Evolutionary conservation across 2,113 vertebrate species (phyloP).

Genomic region (Callospermophilus lateralis): DNA sequence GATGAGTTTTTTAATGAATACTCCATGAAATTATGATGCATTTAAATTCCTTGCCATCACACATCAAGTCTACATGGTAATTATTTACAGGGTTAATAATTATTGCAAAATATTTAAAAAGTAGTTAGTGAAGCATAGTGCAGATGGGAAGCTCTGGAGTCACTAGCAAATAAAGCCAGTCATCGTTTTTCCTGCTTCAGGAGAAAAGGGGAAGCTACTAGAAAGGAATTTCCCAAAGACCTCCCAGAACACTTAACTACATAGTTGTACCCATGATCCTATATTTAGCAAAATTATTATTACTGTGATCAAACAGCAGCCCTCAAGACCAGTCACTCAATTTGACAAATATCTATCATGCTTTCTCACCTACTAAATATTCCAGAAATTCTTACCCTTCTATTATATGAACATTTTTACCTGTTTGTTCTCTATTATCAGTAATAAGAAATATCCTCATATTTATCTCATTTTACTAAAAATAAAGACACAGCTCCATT

Average conservation of each 20-base stretch:
- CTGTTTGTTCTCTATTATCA: background rate
- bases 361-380: background rate
- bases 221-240: background rate
- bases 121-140: background rate
- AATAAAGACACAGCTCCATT: background rate
- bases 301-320: background rate
- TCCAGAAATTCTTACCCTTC: background rate
- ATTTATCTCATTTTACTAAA: background rate
- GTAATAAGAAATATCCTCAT: background rate
- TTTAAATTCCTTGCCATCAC: background rate
- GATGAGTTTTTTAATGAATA: background rate
- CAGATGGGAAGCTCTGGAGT: background rate
- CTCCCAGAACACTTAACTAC: background rate
- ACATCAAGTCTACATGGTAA: background rate
- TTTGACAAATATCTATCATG: background rate
- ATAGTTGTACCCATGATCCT: background rate
- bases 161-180: background rate
- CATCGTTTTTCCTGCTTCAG: background rate
- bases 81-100: background rate
- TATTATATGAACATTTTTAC: background rate
- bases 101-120: background rate
- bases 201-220: background rate
- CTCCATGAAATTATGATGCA: background rate
- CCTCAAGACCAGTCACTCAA: background rate
- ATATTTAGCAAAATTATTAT: background rate